Conservation (phyloP, 2,888 invertebrate genomes). For the Tetragnatha montana region DNA sequence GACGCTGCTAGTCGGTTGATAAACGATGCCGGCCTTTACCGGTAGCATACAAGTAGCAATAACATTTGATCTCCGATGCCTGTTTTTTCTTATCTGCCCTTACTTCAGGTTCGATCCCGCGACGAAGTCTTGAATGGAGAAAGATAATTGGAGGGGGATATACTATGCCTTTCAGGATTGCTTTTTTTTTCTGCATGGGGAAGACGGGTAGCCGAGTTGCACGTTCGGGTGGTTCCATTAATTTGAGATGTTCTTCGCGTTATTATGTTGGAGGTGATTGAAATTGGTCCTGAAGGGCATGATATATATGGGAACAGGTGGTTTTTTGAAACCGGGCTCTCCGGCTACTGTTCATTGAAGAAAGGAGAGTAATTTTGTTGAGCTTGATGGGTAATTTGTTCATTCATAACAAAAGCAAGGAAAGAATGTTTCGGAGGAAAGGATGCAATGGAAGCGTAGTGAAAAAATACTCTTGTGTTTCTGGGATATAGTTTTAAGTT, state of each 20-base stretch:
- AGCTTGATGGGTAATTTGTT: neutral
- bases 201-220: constrained; percentile 10
- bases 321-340: too few species aligned
- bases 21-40: constrained; percentile 67
- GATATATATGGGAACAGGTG: neutral
- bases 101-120: constrained; percentile 33
- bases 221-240: constrained; percentile 12
- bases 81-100: neutral
- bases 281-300: constrained; percentile 5
- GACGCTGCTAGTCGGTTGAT: constrained; percentile 52
- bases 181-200: neutral
- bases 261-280: neutral
- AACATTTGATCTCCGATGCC: constrained; percentile 53
- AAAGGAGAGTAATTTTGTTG: neutral
- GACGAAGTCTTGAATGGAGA: constrained; percentile 55
- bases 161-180: neutral
- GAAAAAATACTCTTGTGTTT: too few species aligned
- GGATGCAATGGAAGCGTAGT: too few species aligned
- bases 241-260: constrained; percentile 13
- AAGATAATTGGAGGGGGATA: constrained; percentile 5
- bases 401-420: neutral
- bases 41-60: constrained; percentile 68
- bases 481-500: too few species aligned
- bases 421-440: too few species aligned
- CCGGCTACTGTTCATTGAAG: neutral